Conservation (phyloP, 2,797 vertebrate species). For the Phataginus tetradactyla region DNA sequence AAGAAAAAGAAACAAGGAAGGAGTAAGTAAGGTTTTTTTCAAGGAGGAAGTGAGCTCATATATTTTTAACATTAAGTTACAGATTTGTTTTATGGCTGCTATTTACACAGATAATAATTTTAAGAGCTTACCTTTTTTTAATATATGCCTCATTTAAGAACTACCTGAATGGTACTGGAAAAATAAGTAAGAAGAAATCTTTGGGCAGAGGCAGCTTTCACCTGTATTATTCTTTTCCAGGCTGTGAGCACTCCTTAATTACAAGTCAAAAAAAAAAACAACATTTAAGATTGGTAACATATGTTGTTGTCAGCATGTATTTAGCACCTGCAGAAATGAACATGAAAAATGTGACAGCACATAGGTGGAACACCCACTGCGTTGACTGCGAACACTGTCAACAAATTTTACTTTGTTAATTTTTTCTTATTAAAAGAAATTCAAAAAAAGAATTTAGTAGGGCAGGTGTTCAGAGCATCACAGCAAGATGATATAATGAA, state of each 20-base stretch:
- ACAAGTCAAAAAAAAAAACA: constrained; percentile 79
- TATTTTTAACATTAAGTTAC: constrained; percentile 59
- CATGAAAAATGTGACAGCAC: constrained; percentile 86
- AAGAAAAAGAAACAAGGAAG: constrained; percentile 43
- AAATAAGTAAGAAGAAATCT: constrained; percentile 69
- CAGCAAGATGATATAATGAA: constrained; percentile 61
- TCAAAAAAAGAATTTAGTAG: constrained; percentile 76
- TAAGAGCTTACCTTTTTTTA: constrained; percentile 44
- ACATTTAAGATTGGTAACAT: constrained; percentile 88
- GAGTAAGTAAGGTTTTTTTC: not conserved
- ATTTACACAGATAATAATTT: constrained; percentile 66
- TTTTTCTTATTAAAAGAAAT: constrained; percentile 86
- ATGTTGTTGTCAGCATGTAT: constrained; percentile 90
- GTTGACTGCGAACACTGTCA: constrained; percentile 83
- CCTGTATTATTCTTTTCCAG: constrained; percentile 82
- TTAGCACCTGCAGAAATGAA: constrained; percentile 91
- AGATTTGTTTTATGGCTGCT: constrained; percentile 56
- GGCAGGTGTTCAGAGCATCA: constrained; percentile 80
- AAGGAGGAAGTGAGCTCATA: constrained; percentile 8
- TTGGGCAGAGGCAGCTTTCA: constrained; percentile 83
- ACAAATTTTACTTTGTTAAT: constrained; percentile 90
- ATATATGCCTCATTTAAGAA: constrained; percentile 53
- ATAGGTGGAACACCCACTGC: constrained; percentile 83
- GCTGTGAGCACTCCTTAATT: constrained; percentile 87
- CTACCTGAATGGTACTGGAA: constrained; percentile 59